Evolutionary conservation across 2,888 invertebrate genomes (phyloP), one percentile per base, ranked within the genome.

Genomic region (Ametastegia equiseti): DNA sequence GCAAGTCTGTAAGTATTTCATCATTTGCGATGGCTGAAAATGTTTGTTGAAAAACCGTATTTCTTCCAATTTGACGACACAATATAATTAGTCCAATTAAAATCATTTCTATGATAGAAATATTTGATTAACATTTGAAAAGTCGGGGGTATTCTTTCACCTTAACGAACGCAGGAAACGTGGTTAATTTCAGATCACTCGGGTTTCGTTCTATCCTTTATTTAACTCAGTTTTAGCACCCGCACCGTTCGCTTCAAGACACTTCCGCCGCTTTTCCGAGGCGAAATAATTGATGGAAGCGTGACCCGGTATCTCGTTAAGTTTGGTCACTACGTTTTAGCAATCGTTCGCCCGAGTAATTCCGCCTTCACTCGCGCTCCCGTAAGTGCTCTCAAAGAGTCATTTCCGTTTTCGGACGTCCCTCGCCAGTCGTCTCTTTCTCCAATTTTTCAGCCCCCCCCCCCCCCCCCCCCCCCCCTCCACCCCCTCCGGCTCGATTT

Each of bases 241-340:
- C 71, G 71, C 13, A 45, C 71, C 71, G 27, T 71, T 71, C 71
- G 71, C 71, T 45, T 30, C 45, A 47, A 71, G 71, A 71, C 71
- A 71, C 71, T 71, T 71, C 71, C 71, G 71, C 71, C 71, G 71
- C 71, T 71, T 71, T 71, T 45, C 47, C 27, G 71, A 71, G 23
- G 71, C 45, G 71, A 71, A 71, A 71, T 71, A 71, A 71, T 71
- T 71, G 71, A 71, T 71, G 71, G 71, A 71, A 71, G 71, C 71
- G 23, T 45, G 45, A 71, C 71, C 71, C 45, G 71, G 45, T 45
- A 71, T 23, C 71, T 71, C 47, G 71, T 71, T 71, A 71, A 71
- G 23, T 71, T 47, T 45, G 71, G 71, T 71, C 71, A 71, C 71
- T 71, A 71, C 45, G 45, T 45, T 71, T 45, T 47, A 19, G 75